Evolutionary conservation across 2,888 invertebrate species (phyloP).

Genomic region (Taphrorychus bicolor): DNA sequence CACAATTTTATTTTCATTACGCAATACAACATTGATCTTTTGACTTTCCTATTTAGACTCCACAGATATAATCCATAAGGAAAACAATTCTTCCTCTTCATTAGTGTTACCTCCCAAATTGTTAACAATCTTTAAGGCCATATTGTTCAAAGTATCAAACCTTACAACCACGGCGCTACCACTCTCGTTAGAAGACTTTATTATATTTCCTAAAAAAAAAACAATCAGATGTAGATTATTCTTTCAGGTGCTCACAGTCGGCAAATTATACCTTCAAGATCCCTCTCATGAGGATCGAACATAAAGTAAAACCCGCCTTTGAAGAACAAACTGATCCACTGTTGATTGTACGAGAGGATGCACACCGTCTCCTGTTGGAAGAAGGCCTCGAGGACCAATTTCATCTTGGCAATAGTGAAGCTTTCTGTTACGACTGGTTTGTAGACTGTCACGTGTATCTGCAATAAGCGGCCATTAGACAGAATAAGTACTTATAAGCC

Average conservation of each 20-base stretch:
- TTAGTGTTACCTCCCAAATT: slow-evolving; percentile 46
- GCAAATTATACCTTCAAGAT: slow-evolving; percentile 63
- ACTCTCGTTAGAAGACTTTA: not conserved
- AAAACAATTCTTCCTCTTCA: slow-evolving; percentile 38
- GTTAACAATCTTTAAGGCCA: slow-evolving; percentile 44
- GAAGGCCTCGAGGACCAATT: slow-evolving; percentile 62
- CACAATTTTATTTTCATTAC: not conserved
- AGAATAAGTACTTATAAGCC: too few species aligned
- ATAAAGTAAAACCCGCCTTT: slow-evolving; percentile 65
- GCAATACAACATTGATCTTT: not conserved
- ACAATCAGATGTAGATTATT: too few species aligned
- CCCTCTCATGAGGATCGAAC: slow-evolving; percentile 67
- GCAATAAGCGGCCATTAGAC: not conserved
- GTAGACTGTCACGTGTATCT: slow-evolving; percentile 51
- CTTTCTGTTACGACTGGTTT: slow-evolving; percentile 51
- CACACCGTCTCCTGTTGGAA: slow-evolving; percentile 66
- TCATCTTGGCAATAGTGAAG: slow-evolving; percentile 46
- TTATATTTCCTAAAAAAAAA: not conserved
- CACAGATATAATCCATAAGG: slow-evolving; percentile 45
- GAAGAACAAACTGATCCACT: slow-evolving; percentile 65
- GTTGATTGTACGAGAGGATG: slow-evolving; percentile 63
- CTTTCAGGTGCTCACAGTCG: too few species aligned
- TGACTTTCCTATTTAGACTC: slow-evolving; percentile 30
- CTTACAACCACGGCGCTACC: slow-evolving; percentile 48
- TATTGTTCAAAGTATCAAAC: slow-evolving; percentile 43